Evolutionary conservation across 2,113 vertebrate genomes (phyloP), one percentile per base, ranked within the genome.

Genomic region (Dipodomys spectabilis): DNA sequence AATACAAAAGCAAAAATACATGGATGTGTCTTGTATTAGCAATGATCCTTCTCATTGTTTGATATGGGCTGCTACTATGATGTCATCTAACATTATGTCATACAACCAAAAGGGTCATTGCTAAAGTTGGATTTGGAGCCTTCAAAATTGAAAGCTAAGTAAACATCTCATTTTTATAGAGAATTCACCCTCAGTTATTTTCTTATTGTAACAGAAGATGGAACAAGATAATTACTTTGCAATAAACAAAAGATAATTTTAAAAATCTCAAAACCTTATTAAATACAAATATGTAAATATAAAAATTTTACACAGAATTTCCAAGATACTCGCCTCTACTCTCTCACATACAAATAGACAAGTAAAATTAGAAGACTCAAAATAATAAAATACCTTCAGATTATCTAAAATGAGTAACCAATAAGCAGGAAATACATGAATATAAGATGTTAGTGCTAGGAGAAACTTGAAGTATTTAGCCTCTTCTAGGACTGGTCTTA

Each of bases 321-420:
- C 22, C 49, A 92, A 85, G 32, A 84, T 13, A 4, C 30, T 60
- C 81, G 39, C 20, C 28, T 84, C 57, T 86, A 62, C 12, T 73
- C 23, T 86, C 30, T 69, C 67, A 78, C 8, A 45, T 69, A 86
- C 28, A n/a, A 95, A 85, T 64, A 88, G 39, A 27, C 11, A 74
- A 94, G 67, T 72, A 79, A 82, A 93, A 94, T 65, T 65, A 89
- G 60, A 91, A 12, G 49, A 12, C 49, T 49, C 49, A 49, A 49
- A 9, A 49, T 49, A 11, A 49, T 49, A 49, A 49, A 11, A 49
- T 49, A 49, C 49, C 49, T 49, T 49, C 49, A 49, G 12, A 65
- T 69, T n/a, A 88, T 45, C 79, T 92, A 32, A 95, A 92, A 71
- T 88, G 22, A 75, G 82, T 82, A 65, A 71, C 82, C 18, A 60